phyloP scores from a whole-genome alignment of 1,140 invertebrate species.

The Colletes gigas region DNA sequence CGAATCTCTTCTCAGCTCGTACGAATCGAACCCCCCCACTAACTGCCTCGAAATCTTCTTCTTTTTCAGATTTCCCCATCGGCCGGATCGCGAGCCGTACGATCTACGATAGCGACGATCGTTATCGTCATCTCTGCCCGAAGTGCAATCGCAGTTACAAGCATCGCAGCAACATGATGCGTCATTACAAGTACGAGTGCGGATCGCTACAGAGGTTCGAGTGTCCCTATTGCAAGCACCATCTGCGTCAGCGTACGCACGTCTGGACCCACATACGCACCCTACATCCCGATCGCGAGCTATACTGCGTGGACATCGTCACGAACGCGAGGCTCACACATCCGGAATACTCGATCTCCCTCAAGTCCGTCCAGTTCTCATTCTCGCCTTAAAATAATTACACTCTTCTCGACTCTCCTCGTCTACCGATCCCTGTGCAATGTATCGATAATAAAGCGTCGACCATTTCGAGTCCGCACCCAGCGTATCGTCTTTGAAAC shows the following conservation, averaged over 20 bases:
- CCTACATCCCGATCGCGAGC: slow-evolving; percentile 71
- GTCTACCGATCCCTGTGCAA: too few species aligned
- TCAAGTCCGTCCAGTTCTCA: too few species aligned
- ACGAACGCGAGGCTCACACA: slow-evolving; percentile 69
- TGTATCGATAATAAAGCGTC: too few species aligned
- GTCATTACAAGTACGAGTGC: slow-evolving; percentile 84
- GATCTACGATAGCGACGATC: not conserved
- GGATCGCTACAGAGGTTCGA: slow-evolving; percentile 81
- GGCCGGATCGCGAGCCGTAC: not conserved
- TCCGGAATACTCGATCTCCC: slow-evolving; percentile 42
- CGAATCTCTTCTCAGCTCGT: not conserved
- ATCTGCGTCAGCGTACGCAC: slow-evolving; percentile 76
- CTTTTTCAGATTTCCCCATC: slow-evolving; percentile 43
- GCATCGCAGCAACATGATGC: slow-evolving; percentile 80
- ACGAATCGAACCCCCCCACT: slow-evolving; percentile 1
- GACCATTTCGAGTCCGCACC: too few species aligned
- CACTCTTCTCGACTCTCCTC: too few species aligned
- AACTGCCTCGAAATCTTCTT: slow-evolving; percentile 37
- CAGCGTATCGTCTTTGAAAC: too few species aligned
- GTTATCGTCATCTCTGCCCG: slow-evolving; percentile 77
- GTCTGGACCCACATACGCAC: slow-evolving; percentile 77
- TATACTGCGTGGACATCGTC: slow-evolving; percentile 75
- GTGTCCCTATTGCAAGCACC: slow-evolving; percentile 81
- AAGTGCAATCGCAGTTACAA: slow-evolving; percentile 83
- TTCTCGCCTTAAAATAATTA: too few species aligned